Conservation (phyloP, 2,797 vertebrate genomes). For the Hozukius guyotensis region DNA sequence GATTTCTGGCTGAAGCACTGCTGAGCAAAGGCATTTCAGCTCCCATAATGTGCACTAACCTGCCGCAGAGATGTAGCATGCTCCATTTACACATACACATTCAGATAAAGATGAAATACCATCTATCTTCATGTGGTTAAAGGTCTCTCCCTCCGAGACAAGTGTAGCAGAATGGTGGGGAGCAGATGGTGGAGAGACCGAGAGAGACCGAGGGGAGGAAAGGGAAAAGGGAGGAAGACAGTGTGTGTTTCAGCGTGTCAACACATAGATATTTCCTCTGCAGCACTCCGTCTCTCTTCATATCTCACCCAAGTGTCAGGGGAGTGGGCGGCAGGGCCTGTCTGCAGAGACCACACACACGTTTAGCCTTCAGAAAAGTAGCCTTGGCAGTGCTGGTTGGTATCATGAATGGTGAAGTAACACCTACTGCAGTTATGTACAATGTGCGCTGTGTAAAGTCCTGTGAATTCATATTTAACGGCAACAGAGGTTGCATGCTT, state of each 20-base stretch:
- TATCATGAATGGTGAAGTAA: constrained; percentile 15
- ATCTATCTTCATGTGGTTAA: constrained; percentile 36
- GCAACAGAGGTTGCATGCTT: not conserved
- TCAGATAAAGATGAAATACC: constrained; percentile 39
- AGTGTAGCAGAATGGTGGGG: constrained; percentile 30
- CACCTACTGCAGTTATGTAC: constrained; percentile 1
- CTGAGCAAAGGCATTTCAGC: constrained; percentile 18
- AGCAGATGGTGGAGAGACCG: constrained; percentile 40
- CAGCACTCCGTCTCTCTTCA: constrained; percentile 66
- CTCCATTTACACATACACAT: constrained; percentile 27
- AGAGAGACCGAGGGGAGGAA: constrained; percentile 2
- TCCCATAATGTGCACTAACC: constrained; percentile 28
- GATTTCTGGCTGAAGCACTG: constrained; percentile 11
- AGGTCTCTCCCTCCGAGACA: constrained; percentile 34
- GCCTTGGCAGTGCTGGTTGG: constrained; percentile 26
- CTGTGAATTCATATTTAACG: not conserved
- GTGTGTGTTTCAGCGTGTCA: constrained; percentile 61
- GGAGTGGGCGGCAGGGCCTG: constrained; percentile 63
- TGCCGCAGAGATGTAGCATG: constrained; percentile 34
- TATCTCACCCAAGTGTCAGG: constrained; percentile 71
- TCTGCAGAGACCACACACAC: constrained; percentile 66
- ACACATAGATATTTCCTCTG: constrained; percentile 64
- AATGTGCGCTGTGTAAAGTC: constrained; percentile 2
- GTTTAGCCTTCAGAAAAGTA: constrained; percentile 49
- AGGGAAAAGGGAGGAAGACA: constrained; percentile 28